A percentile compares a stretch with the other conserved stretches of the same genome.
Conservation (phyloP, 2,888 invertebrate genomes). For the Ennomos erosarius region DNA sequence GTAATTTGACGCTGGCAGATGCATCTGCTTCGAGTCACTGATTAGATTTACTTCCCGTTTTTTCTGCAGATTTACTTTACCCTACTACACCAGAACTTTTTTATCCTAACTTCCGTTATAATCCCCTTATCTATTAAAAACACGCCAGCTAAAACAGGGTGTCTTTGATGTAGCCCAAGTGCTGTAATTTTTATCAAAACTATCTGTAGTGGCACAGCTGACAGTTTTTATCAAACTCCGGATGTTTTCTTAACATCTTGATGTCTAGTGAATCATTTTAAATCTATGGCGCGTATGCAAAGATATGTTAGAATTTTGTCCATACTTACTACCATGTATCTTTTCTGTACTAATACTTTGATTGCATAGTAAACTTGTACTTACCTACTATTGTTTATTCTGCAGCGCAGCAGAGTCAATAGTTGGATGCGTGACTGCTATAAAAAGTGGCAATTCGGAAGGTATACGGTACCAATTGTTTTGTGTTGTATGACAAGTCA, state of each 20-base stretch:
- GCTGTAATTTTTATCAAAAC: conserved; percentile 12
- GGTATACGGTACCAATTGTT: no score
- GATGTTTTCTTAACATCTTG: neutral
- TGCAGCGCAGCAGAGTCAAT: no score
- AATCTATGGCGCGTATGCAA: conserved; percentile 1
- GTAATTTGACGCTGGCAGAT: conserved; percentile 1
- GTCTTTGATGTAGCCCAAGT: conserved; percentile 9
- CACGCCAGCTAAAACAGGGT: neutral
- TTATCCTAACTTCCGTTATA: conserved; percentile 7
- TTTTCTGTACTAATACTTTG: no score
- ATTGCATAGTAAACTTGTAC: no score
- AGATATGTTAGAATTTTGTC: no score
- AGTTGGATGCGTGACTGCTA: no score
- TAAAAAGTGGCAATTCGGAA: no score
- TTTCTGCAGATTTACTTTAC: neutral
- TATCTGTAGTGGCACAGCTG: conserved; percentile 30
- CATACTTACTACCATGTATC: no score
- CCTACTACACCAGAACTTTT: neutral
- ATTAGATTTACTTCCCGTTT: neutral
- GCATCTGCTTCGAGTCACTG: conserved; percentile 1
- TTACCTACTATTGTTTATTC: no score
- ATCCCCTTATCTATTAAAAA: neutral
- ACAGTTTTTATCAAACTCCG: conserved; percentile 31
- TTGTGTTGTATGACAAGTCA: no score
- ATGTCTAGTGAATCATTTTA: conserved; percentile 19